Percentiles rank a stretch among this genome's conserved stretches.
Conservation (phyloP, 2,113 vertebrate genomes). For the Labeo rohita region DNA sequence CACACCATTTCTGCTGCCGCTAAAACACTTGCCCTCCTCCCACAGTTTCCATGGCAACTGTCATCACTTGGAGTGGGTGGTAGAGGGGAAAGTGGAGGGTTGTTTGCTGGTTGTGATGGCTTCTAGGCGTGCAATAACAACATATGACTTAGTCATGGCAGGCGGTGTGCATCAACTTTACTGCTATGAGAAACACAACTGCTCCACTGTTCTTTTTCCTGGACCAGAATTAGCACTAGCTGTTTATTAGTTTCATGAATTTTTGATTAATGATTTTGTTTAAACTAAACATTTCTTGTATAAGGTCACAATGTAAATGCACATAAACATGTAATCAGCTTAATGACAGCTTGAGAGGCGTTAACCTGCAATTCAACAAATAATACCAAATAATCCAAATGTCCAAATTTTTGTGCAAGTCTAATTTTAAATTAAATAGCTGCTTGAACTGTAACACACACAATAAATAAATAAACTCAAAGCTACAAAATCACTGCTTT, state of each 20-base stretch:
- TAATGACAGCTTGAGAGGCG: neutral
- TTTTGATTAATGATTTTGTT: neutral
- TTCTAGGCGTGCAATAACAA: constrained; percentile 57
- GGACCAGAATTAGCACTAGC: neutral
- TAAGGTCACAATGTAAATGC: neutral
- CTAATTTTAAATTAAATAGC: no score
- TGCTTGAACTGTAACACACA: no score
- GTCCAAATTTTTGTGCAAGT: no score
- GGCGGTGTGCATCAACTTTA: neutral
- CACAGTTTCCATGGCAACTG: constrained; percentile 75
- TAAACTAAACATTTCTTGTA: no score
- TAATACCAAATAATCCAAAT: no score
- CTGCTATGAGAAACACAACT: neutral
- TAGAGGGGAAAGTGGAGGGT: constrained; percentile 37
- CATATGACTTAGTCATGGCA: constrained; percentile 34
- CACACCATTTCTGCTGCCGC: constrained; percentile 46
- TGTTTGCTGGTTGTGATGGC: constrained; percentile 57
- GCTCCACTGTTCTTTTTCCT: neutral
- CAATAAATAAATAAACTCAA: no score
- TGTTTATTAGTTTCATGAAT: neutral
- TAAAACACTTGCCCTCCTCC: constrained; percentile 63
- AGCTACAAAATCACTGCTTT: no score
- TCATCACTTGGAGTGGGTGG: constrained; percentile 57
- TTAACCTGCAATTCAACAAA: neutral
- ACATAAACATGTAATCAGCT: neutral